phyloP scores from a whole-genome alignment of 2,888 invertebrate genomes.

The Prosapia bicincta region DNA sequence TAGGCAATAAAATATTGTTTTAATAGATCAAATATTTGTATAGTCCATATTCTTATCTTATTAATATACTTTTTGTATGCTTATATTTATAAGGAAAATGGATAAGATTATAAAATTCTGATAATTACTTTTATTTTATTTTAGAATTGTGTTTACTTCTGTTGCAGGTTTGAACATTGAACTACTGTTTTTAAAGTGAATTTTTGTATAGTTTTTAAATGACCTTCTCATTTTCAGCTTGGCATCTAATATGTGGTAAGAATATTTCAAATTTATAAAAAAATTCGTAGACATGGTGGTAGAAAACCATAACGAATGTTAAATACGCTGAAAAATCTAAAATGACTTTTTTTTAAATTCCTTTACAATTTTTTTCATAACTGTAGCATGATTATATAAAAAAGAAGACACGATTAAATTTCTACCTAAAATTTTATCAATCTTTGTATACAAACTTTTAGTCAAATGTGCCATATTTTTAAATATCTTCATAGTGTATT shows the following conservation, averaged over 20 bases:
- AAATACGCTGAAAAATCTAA: too few relatives aligned
- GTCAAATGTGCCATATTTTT: too few relatives aligned
- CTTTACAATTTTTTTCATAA: too few relatives aligned
- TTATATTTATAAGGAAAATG: neutral
- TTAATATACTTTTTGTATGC: neutral
- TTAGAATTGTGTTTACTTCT: neutral
- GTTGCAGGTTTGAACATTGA: neutral
- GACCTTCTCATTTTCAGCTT: neutral
- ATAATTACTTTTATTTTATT: neutral
- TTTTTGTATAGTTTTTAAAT: neutral
- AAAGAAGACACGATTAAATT: too few relatives aligned
- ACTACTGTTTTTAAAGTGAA: neutral
- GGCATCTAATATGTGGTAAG: neutral
- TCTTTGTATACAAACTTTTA: too few relatives aligned
- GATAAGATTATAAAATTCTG: neutral
- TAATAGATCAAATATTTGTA: neutral
- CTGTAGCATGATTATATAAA: too few relatives aligned
- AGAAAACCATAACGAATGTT: too few relatives aligned
- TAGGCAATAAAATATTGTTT: neutral
- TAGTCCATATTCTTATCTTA: neutral
- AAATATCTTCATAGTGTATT: too few relatives aligned
- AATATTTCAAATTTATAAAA: neutral
- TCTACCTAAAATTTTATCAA: too few relatives aligned
- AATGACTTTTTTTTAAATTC: too few relatives aligned
- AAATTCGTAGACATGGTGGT: too few relatives aligned